Evolutionary conservation across 2,888 invertebrate genomes (phyloP).

Genomic region (Marasmarcha lunaedactyla): DNA sequence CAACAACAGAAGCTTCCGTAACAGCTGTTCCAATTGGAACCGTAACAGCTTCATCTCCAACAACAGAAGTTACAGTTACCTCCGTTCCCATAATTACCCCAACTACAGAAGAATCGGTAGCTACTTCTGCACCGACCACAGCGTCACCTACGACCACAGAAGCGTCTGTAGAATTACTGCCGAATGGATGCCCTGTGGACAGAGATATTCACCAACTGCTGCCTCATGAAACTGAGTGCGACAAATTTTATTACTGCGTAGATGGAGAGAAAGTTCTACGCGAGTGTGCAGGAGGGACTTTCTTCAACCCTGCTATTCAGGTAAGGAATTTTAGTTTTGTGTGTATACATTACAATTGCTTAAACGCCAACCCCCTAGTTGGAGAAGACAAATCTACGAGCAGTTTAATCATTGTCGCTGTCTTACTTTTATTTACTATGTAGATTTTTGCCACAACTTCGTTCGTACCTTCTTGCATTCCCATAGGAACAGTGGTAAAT

Average conservation of each 20-base stretch:
- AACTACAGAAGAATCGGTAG: too few relatives aligned
- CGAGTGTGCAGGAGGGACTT: conserved; percentile 16
- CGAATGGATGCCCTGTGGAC: conserved; percentile 25
- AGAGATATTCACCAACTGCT: conserved; percentile 18
- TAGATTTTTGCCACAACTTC: too few relatives aligned
- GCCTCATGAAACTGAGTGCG: conserved; percentile 24
- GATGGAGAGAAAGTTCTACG: conserved; percentile 16
- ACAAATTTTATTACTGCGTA: conserved; percentile 22
- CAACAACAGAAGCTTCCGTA: conserved; percentile 4
- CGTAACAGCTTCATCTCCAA: neutral
- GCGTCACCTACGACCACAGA: neutral
- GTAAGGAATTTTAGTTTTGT: too few relatives aligned
- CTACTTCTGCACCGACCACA: too few relatives aligned
- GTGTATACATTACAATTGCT: too few relatives aligned
- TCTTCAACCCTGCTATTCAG: conserved; percentile 11
- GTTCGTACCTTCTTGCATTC: too few relatives aligned
- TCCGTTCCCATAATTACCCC: neutral
- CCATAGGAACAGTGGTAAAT: too few relatives aligned
- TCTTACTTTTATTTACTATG: too few relatives aligned
- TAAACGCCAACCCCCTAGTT: too few relatives aligned
- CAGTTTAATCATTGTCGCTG: too few relatives aligned
- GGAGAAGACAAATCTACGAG: too few relatives aligned
- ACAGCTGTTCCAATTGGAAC: neutral
- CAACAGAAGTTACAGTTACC: conserved; percentile 2
- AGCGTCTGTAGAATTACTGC: conserved; percentile 4